These are phyloP conservation scores for Dipodomys spectabilis DNA, from an alignment of 2,113 vertebrate species.

Conservation along the genomic window DNA sequence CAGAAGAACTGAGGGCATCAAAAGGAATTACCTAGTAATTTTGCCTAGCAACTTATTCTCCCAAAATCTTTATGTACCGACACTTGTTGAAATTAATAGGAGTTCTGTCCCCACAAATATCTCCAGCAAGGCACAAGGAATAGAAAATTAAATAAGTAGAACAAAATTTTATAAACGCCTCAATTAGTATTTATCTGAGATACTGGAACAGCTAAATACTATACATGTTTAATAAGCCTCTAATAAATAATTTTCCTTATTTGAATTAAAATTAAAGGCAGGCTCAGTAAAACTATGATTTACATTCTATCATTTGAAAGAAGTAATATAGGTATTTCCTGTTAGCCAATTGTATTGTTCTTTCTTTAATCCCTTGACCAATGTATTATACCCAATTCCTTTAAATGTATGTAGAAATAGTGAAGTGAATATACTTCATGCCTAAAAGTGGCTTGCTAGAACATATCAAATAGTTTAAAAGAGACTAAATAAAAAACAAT, in stretches of 20 bases:
- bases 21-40: too few species aligned
- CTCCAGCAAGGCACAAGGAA: slow-evolving; percentile 42
- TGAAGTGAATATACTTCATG: neutral
- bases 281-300: slow-evolving; percentile 63
- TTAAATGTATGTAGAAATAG: slow-evolving; percentile 37
- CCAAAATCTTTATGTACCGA: neutral
- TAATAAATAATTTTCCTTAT: slow-evolving; percentile 72
- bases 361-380: slow-evolving; percentile 29
- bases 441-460: neutral
- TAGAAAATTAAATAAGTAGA: slow-evolving; percentile 51
- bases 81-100: neutral
- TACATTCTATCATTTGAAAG: slow-evolving; percentile 48
- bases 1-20: too few species aligned
- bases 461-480: slow-evolving; percentile 47
- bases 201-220: slow-evolving; percentile 65
- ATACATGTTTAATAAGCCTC: slow-evolving; percentile 72
- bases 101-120: neutral
- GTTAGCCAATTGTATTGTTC: slow-evolving; percentile 1
- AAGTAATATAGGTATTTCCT: neutral
- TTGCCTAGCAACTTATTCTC: neutral
- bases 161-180: slow-evolving; percentile 66
- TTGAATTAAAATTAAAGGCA: slow-evolving; percentile 73
- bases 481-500: slow-evolving; percentile 54
- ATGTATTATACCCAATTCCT: neutral
- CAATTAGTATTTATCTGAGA: slow-evolving; percentile 71